A percentile compares a stretch with the other conserved stretches of the same genome.
Conservation (phyloP, 2,888 invertebrate genomes). For the Phyto melanocephala region DNA sequence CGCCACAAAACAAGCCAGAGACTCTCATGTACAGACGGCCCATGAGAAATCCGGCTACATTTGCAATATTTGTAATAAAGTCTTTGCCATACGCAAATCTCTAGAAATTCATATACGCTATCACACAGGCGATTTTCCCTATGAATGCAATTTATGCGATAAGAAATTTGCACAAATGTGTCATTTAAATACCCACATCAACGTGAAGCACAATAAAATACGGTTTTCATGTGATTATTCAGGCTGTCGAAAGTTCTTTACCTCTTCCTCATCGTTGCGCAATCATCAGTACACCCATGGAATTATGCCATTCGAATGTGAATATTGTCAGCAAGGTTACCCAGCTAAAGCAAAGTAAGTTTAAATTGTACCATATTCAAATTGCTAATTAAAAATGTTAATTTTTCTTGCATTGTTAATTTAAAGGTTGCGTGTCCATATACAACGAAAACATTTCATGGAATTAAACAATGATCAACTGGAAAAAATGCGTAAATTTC, state of each 20-base stretch:
- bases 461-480: conserved; percentile 67
- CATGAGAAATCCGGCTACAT: conserved; percentile 66
- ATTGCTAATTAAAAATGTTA: neutral
- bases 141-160: conserved; percentile 69
- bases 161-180: conserved; percentile 71
- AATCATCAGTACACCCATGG: conserved; percentile 71
- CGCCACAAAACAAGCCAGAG: conserved; percentile 70
- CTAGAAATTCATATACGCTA: conserved; percentile 72
- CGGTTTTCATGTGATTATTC: conserved; percentile 69
- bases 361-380: too few species aligned
- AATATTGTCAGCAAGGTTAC: conserved; percentile 68
- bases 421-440: conserved; percentile 68
- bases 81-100: conserved; percentile 69
- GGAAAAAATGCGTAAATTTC: conserved; percentile 71
- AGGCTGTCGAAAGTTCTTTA: conserved; percentile 70
- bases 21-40: conserved; percentile 68
- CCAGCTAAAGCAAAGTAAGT: conserved; percentile 71
- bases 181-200: conserved; percentile 70
- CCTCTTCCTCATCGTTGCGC: conserved; percentile 70
- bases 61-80: conserved; percentile 70
- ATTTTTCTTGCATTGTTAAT: conserved; percentile 12
- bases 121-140: conserved; percentile 71
- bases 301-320: conserved; percentile 72
- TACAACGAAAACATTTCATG: conserved; percentile 68
- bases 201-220: conserved; percentile 69